These are phyloP conservation scores for Corapipo altera DNA, from an alignment of 2,113 vertebrate genomes.

Conservation along the genomic window DNA sequence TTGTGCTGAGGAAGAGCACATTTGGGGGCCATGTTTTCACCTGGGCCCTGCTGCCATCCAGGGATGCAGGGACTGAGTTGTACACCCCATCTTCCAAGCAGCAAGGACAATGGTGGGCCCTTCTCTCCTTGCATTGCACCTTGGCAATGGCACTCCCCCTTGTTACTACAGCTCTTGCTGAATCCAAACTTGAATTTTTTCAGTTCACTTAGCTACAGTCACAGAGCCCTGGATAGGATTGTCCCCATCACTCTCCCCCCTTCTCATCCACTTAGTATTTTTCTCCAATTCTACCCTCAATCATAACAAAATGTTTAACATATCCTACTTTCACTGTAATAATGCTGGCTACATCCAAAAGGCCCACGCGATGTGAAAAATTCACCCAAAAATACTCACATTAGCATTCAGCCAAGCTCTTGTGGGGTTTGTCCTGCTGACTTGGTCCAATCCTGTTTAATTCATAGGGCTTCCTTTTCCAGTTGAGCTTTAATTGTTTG, in stretches of 20 bases:
- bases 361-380: fast-evolving
- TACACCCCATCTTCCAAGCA: neutral
- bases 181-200: neutral
- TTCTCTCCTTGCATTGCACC: neutral
- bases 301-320: neutral
- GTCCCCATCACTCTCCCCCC: neutral
- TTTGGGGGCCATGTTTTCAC: too few relatives aligned
- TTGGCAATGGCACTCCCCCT: neutral
- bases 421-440: neutral
- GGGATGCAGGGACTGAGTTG: fast-evolving
- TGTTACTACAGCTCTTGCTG: neutral
- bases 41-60: neutral
- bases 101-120: neutral
- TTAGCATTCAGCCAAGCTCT: neutral
- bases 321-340: neutral
- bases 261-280: neutral
- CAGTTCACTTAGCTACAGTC: neutral
- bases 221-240: neutral
- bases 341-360: neutral
- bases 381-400: neutral
- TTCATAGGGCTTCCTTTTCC: neutral
- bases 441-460: neutral
- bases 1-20: neutral
- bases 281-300: neutral
- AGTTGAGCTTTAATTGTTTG: neutral